These are phyloP conservation scores for Synergus japonicus DNA, from an alignment of 2,888 invertebrate species.

Conservation along the genomic window DNA sequence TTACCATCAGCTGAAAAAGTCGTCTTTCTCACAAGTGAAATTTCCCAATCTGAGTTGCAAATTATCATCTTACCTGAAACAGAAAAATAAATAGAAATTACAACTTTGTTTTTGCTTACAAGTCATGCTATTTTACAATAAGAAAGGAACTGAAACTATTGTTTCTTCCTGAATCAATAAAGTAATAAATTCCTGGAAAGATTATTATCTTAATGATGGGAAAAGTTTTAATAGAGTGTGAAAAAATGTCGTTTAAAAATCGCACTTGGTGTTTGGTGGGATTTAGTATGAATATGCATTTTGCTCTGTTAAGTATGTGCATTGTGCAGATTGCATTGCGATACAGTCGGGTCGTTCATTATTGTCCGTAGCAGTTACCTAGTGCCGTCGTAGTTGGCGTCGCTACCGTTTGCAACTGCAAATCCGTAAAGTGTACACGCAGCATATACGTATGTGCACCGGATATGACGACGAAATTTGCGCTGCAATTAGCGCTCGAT, in stretches of 20 bases:
- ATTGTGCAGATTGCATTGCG: conserved; percentile 77
- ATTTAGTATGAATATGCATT: conserved; percentile 76
- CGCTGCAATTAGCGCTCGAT: conserved; percentile 68
- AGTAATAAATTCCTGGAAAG: not conserved
- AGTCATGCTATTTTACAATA: too few species aligned
- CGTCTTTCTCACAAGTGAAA: not conserved
- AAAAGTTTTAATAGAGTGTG: conserved; percentile 56
- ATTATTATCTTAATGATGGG: conserved; percentile 25
- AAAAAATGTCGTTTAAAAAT: conserved; percentile 58
- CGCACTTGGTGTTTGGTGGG: conserved; percentile 64
- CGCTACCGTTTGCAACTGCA: conserved; percentile 62
- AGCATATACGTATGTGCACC: conserved; percentile 50
- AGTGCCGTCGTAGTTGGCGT: conserved; percentile 53
- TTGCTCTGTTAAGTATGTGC: conserved; percentile 76
- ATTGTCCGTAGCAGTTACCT: conserved; percentile 73
- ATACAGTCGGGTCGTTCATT: conserved; percentile 76
- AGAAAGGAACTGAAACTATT: too few species aligned
- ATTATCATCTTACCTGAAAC: not conserved
- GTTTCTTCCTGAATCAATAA: too few species aligned
- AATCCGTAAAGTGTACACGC: conserved; percentile 58
- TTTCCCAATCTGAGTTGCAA: not conserved
- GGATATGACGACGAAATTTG: conserved; percentile 64
- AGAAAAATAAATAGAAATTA: not conserved
- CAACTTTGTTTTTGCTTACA: too few species aligned
- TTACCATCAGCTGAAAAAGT: not conserved